A percentile compares a stretch with the other conserved stretches of the same genome.
These are phyloP conservation scores for Lacanobia wlatinum DNA, from an alignment of 2,888 invertebrate species.

Conservation along the genomic window DNA sequence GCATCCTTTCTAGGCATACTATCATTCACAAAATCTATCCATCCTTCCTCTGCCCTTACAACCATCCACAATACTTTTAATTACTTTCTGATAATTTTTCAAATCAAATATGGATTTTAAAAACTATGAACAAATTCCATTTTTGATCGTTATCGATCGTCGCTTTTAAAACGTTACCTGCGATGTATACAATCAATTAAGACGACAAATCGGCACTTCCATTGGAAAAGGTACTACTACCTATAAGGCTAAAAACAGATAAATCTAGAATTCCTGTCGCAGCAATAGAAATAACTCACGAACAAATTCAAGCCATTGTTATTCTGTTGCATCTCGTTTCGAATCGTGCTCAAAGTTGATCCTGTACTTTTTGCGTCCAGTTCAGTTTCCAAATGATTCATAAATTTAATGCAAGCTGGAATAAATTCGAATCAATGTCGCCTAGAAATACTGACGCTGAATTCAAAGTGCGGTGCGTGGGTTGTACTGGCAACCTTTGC, in stretches of 20 bases:
- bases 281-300: conserved; percentile 15
- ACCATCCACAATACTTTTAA: not conserved
- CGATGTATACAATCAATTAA: not conserved
- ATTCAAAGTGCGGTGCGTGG: conserved; percentile 54
- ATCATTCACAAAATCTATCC: no score
- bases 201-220: not conserved
- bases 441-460: conserved; percentile 53
- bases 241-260: conserved; percentile 1
- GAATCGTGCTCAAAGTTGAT: conserved; percentile 38
- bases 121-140: not conserved
- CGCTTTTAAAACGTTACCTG: not conserved
- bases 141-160: not conserved
- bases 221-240: not conserved
- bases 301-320: conserved; percentile 18
- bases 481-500: conserved; percentile 9
- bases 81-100: not conserved
- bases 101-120: not conserved
- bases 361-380: conserved; percentile 40
- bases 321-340: conserved; percentile 29
- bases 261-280: not conserved
- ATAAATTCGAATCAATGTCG: conserved; percentile 63
- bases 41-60: not conserved
- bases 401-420: conserved; percentile 51
- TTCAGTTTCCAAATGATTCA: conserved; percentile 57
- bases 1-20: no score